These are phyloP conservation scores for Aleiodes alternator DNA, from an alignment of 2,888 invertebrate species.

Conservation along the genomic window DNA sequence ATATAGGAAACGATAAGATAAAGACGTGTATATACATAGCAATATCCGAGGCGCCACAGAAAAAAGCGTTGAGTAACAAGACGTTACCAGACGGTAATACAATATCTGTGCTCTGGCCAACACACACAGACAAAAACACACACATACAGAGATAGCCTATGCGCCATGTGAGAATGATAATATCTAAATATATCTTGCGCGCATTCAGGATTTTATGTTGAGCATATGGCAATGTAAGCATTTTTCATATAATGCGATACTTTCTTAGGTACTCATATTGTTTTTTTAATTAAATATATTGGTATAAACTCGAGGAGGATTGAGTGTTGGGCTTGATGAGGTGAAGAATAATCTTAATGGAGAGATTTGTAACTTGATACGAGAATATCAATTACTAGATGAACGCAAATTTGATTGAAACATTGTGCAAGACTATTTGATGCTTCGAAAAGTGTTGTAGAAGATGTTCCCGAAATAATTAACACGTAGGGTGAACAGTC, in stretches of 20 bases:
- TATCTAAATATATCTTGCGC: constrained; percentile 28
- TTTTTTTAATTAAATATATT: not conserved
- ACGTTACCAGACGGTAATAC: constrained; percentile 30
- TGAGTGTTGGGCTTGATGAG: too few species aligned
- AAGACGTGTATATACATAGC: not conserved
- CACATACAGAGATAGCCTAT: not conserved
- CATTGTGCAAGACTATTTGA: too few species aligned
- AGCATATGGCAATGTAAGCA: not conserved
- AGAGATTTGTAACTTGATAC: too few species aligned
- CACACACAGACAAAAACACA: too few species aligned
- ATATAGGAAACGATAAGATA: constrained; percentile 36
- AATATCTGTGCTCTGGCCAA: constrained; percentile 25
- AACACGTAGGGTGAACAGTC: too few species aligned
- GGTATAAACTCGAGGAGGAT: not conserved
- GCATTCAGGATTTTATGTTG: not conserved
- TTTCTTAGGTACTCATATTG: not conserved
- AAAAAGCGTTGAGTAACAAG: constrained; percentile 19
- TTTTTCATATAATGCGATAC: constrained; percentile 9
- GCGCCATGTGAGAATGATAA: constrained; percentile 11
- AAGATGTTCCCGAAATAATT: too few species aligned
- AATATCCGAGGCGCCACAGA: constrained; percentile 8
- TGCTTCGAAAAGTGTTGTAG: too few species aligned
- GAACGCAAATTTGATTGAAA: too few species aligned
- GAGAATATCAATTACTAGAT: too few species aligned
- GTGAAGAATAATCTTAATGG: too few species aligned